Base-by-base conservation (phyloP, 1,140 invertebrate genomes). In the Saccostrea cuccullata region DNA sequence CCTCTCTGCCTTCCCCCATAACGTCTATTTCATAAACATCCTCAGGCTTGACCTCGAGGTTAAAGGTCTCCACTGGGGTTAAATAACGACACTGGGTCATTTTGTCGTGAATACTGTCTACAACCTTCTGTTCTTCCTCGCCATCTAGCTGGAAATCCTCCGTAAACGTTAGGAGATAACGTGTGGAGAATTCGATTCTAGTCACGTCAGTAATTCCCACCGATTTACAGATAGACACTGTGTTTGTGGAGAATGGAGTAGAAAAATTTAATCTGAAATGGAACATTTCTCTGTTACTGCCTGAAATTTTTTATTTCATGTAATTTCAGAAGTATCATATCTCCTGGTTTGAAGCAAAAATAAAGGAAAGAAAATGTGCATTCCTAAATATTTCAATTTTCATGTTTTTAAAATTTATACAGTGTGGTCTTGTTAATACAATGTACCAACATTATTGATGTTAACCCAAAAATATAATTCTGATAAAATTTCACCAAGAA, bases 211-310 rank as follows among this genome's bases (percentile, higher is more conserved):
- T 94, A 9, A 99, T 94, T 11, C 97, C 97, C 84, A 98, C 96
- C 89, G 98, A 97, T 90, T 97, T 96, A 94, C 98, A 98, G 90
- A 99, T 99, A 55, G 98, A 98, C 5, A 99, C 97, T 84, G 98
- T 98, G 95, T 99, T 99, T 89, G 98, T 98, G 1, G 98, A 99
- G 93, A 98, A 98, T 0, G 98, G 97, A 64, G 98, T 99, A 13
- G 98, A 98, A 94, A 99, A 99, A 95, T 98, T 99, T 88, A 98
- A 96, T 93, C 98, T 97, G 93, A 64, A 94, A 86, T 36, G 12
- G 87, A 20, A 58, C 4, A 85, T 55, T 55, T 55, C 15, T 82
- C 40, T 36, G 30, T 82, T 40, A 58, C 23, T 88, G 26, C 58
- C 6, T 6, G 58, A 47, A 9, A 47, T 47, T 47, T 47, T 47